Evolutionary conservation across 1,140 invertebrate species (phyloP), one percentile per base, ranked within the genome.

Genomic region (Cherax destructor): DNA sequence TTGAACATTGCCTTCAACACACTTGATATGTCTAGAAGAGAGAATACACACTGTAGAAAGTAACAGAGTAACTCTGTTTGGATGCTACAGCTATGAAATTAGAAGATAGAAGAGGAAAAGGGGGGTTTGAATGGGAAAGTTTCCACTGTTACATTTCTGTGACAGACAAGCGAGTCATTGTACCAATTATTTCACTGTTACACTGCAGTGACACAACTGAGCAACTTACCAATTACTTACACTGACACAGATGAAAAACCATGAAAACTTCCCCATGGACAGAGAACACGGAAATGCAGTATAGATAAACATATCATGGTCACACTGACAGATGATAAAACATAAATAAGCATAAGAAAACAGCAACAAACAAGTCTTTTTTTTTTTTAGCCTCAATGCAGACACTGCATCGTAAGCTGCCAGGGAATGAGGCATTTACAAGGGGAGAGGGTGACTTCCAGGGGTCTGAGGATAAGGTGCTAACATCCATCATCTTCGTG

Each of bases 11-110:
- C 91, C 86, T 79, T 92, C 91, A 92, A 88, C 91, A 92, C 91
- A 88, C 91, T 88, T 88, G 91, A 92, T 88, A 92, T 92, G 91
- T 92, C 91, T 92, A 92, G 91, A 92, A 92, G 86, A 92, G 86
- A 91, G 86, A 92, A 92, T 76, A 92, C 78, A 86, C 80, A 92
- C 91, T 79, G 65, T 91, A 77, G 61, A 87, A 65, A 83, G 81
- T 90, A 69, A 81, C 47, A 81, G 80, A 69, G 65, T 69, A 74
- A 56, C 74, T 61, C 83, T 85, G 83, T 85, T 85, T 85, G 83
- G 49, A 85, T 69, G 61, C 83, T 85, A 85, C 83, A 85, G 61
- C 65, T 85, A 85, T 85, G 61, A 61, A 80, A 76, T 59, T 79
- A 78, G 77, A 88, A 86, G 74, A 78, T 50, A 72, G 56, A 86